A percentile compares a stretch with the other conserved stretches of the same genome.
phyloP scores from a whole-genome alignment of 2,888 invertebrate genomes.

The Calephelis perditalis region DNA sequence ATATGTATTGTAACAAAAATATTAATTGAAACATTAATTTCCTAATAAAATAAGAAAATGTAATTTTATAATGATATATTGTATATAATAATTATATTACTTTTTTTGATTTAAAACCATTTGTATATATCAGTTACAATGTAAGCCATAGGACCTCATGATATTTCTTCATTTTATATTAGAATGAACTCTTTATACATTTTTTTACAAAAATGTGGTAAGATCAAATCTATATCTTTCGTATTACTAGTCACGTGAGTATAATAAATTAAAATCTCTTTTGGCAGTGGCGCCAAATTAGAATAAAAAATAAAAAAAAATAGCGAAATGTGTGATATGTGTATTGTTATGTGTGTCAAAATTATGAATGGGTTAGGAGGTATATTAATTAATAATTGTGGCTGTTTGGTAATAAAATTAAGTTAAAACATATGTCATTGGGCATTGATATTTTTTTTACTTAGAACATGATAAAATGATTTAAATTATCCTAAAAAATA shows the following conservation, averaged over 20 bases:
- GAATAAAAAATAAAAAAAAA: conserved; percentile 33
- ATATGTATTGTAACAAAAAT: neutral
- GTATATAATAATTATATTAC: conserved; percentile 1
- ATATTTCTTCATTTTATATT: conserved; percentile 34
- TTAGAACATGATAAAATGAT: too few species aligned
- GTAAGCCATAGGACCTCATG: conserved; percentile 33
- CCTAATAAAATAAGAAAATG: conserved; percentile 5
- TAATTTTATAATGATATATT: conserved; percentile 1
- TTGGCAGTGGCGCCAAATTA: conserved; percentile 45
- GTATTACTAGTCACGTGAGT: conserved; percentile 56
- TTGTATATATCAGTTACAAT: conserved; percentile 19
- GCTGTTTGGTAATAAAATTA: neutral
- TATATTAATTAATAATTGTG: conserved; percentile 44
- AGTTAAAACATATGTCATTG: neutral
- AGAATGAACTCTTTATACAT: conserved; percentile 40
- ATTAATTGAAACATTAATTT: conserved; percentile 1
- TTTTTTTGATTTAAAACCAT: conserved; percentile 6
- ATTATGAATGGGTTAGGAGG: conserved; percentile 49
- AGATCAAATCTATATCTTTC: conserved; percentile 36
- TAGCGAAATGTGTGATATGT: conserved; percentile 50
- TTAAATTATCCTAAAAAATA: too few species aligned
- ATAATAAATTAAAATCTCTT: conserved; percentile 35
- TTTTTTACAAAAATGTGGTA: conserved; percentile 47
- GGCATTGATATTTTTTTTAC: too few species aligned
- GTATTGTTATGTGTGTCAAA: conserved; percentile 41